A percentile compares a stretch with the other conserved stretches of the same genome.
phyloP scores from a whole-genome alignment of 1,140 invertebrate species.

The Polypedilum pembai region DNA sequence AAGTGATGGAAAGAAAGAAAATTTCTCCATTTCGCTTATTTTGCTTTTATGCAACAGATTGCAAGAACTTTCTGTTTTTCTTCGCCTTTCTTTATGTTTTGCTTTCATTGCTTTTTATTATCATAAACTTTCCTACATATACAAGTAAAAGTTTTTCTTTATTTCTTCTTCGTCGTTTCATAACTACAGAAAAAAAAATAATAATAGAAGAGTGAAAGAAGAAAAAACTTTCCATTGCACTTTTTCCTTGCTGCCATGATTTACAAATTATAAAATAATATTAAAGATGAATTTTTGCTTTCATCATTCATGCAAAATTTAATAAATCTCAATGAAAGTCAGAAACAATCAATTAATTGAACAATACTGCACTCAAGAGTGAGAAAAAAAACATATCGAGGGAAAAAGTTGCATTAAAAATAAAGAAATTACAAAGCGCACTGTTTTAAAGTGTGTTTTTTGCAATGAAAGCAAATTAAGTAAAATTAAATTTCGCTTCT shows the following conservation, averaged over 20 bases:
- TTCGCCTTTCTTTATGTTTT: neutral
- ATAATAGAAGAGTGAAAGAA: too few relatives aligned
- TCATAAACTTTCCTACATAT: conserved; percentile 18
- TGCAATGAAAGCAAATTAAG: conserved; percentile 1
- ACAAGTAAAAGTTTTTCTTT: conserved; percentile 8
- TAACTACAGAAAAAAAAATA: neutral
- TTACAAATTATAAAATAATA: conserved; percentile 7
- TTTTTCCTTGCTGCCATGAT: conserved; percentile 1
- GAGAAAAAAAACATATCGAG: neutral
- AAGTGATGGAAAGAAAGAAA: neutral
- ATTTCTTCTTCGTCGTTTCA: neutral
- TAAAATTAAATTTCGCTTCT: too few relatives aligned
- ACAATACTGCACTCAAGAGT: neutral
- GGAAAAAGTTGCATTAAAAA: neutral
- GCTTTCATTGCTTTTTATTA: conserved; percentile 18
- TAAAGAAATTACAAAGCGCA: neutral
- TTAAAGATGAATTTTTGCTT: neutral
- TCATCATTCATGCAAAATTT: neutral
- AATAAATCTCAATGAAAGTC: conserved; percentile 18
- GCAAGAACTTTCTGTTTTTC: conserved; percentile 17
- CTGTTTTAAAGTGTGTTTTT: neutral
- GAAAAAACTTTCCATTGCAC: neutral
- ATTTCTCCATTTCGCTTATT: neutral
- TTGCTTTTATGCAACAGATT: conserved; percentile 13
- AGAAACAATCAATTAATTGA: conserved; percentile 2